Evolutionary conservation across 2,113 vertebrate genomes (phyloP).

Genomic region (Poecile atricapillus): DNA sequence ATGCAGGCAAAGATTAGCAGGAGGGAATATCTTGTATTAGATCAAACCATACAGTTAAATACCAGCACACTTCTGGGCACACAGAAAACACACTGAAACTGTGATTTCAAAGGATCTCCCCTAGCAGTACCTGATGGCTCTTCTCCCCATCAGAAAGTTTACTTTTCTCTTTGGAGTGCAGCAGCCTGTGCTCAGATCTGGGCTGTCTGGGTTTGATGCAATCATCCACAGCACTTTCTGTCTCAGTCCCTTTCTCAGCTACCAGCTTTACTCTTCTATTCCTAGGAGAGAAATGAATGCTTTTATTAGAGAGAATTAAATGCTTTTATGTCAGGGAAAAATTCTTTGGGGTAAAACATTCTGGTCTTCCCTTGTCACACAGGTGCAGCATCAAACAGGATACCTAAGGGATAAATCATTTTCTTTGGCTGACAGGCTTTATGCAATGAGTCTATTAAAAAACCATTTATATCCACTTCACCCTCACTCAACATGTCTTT

Average conservation of each 20-base stretch:
- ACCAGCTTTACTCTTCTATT: slow-evolving; percentile 54
- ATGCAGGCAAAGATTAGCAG: not conserved
- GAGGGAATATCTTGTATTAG: not conserved
- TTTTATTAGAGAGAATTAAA: not conserved
- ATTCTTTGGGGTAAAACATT: not conserved
- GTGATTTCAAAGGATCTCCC: not conserved
- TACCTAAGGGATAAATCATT: not conserved
- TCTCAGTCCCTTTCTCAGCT: slow-evolving; percentile 70
- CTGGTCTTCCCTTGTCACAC: not conserved
- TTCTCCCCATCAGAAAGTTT: slow-evolving; percentile 66
- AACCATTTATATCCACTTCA: not conserved
- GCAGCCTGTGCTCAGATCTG: slow-evolving; percentile 58
- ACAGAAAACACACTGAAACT: not conserved
- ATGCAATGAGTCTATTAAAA: not conserved
- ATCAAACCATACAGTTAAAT: not conserved
- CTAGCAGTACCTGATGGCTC: slow-evolving; percentile 65
- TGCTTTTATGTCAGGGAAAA: not conserved
- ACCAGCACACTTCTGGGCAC: not conserved
- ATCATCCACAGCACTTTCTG: slow-evolving; percentile 37
- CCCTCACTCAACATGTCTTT: not conserved
- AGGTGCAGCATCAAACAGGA: not conserved
- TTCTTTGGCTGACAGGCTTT: not conserved
- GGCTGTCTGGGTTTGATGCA: slow-evolving; percentile 39
- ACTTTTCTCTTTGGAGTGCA: slow-evolving; percentile 59
- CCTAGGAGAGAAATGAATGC: slow-evolving; percentile 43